Evolutionary conservation across 2,888 invertebrate genomes (phyloP).

Genomic region (Oegoconia quadripuncta): DNA sequence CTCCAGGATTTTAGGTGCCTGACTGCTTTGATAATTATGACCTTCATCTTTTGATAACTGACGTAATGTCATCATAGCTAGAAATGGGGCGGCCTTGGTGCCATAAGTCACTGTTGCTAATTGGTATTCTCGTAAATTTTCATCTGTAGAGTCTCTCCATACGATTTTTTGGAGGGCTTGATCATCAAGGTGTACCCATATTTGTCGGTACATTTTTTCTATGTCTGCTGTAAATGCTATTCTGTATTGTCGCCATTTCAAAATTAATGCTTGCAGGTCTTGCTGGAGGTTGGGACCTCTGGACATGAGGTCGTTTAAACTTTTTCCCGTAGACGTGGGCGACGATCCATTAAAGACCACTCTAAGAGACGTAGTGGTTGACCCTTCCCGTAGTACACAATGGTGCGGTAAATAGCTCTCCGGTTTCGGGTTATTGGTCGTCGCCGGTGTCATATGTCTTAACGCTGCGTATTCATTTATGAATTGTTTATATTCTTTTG

Average conservation of each 20-base stretch:
- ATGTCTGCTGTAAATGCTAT: slow-evolving; percentile 16
- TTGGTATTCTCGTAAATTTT: not conserved
- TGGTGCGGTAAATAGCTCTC: slow-evolving; percentile 11
- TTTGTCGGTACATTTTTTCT: too few species aligned
- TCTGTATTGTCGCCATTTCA: slow-evolving; percentile 15
- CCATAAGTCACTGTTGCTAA: slow-evolving; percentile 3
- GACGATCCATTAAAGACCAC: slow-evolving; percentile 14
- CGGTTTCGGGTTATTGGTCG: not conserved
- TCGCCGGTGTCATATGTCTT: slow-evolving; percentile 4
- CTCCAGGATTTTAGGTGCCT: not conserved
- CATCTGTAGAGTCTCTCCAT: not conserved
- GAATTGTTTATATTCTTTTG: too few species aligned
- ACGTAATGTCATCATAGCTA: slow-evolving; percentile 4
- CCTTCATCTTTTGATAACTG: slow-evolving; percentile 3
- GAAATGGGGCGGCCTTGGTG: slow-evolving; percentile 5
- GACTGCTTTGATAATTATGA: slow-evolving; percentile 1
- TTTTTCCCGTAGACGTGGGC: slow-evolving; percentile 3
- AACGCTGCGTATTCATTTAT: slow-evolving; percentile 1
- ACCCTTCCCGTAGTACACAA: slow-evolving; percentile 9
- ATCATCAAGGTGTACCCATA: not conserved
- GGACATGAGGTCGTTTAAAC: slow-evolving; percentile 14
- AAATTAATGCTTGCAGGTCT: slow-evolving; percentile 15
- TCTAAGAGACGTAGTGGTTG: slow-evolving; percentile 9
- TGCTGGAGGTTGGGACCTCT: slow-evolving; percentile 19
- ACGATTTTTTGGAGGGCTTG: not conserved